Conservation (phyloP, 30 jellyfish, hydroid and myxozoan species). For the Sanderia malayensis region DNA sequence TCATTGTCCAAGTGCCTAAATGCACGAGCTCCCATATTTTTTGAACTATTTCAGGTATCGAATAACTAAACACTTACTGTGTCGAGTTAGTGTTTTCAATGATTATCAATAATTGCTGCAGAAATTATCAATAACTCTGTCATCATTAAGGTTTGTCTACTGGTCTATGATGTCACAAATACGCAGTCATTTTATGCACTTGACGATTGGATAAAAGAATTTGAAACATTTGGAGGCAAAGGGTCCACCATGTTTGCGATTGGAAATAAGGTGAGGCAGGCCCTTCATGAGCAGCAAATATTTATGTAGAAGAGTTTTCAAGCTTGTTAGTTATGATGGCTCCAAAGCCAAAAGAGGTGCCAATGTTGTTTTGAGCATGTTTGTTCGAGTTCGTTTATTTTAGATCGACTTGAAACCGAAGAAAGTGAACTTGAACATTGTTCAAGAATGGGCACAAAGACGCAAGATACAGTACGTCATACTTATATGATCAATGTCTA, state of each 20-base stretch:
- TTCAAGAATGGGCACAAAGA: constrained; percentile 62
- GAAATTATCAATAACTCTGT: not conserved
- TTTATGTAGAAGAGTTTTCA: too few species aligned
- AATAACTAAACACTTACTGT: too few species aligned
- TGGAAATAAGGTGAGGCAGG: constrained; percentile 75
- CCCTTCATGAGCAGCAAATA: too few species aligned
- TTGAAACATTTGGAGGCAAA: constrained; percentile 56
- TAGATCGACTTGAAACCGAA: constrained; percentile 43
- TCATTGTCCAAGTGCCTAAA: too few species aligned
- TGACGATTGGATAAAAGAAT: constrained; percentile 62
- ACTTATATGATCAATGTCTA: too few species aligned
- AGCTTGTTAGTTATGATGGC: too few species aligned
- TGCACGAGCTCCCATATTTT: too few species aligned
- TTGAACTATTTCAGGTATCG: too few species aligned
- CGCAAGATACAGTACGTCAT: constrained; percentile 24
- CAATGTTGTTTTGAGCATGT: too few species aligned
- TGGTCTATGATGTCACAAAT: constrained; percentile 55
- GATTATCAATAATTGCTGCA: not conserved
- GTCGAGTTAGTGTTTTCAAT: too few species aligned
- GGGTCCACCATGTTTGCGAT: constrained; percentile 30
- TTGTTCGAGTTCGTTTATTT: not conserved
- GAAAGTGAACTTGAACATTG: constrained; percentile 21
- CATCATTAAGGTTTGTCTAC: constrained; percentile 28
- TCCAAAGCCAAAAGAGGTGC: too few species aligned
- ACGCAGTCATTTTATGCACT: constrained; percentile 36